A percentile compares a stretch with the other conserved stretches of the same genome.
Evolutionary conservation across 2,797 vertebrate species (phyloP).

Genomic region (Chrysocyon brachyurus): DNA sequence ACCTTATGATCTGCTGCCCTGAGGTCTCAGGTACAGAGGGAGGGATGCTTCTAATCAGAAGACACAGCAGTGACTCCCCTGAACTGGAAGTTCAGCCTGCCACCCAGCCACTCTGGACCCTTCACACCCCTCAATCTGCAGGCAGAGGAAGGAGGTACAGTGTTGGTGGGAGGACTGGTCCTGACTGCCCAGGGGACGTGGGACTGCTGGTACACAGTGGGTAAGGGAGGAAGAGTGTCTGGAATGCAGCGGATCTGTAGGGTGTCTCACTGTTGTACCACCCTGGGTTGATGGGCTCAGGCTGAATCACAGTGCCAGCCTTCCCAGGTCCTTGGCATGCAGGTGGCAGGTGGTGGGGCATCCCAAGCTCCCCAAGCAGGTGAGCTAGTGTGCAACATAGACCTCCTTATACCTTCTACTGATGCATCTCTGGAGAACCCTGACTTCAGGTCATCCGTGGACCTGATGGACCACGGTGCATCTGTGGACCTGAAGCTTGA

Average conservation of each 20-base stretch:
- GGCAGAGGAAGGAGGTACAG: not conserved
- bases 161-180: not conserved
- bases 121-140: accelerated
- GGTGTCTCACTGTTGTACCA: not conserved
- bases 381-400: accelerated
- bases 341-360: accelerated
- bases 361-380: accelerated
- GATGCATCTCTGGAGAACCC: not conserved
- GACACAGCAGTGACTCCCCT: not conserved
- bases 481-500: not conserved
- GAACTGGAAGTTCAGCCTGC: not conserved
- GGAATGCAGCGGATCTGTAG: not conserved
- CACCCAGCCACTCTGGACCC: not conserved
- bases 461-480: no score
- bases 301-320: accelerated
- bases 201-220: not conserved
- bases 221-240: not conserved
- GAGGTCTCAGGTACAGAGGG: not conserved
- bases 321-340: no score
- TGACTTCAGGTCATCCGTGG: not conserved
- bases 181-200: not conserved
- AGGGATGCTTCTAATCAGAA: not conserved
- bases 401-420: not conserved
- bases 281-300: not conserved
- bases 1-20: not conserved